A percentile compares a stretch with the other conserved stretches of the same genome.
Conservation (phyloP, 2,113 vertebrate species). For the Helogale parvula region DNA sequence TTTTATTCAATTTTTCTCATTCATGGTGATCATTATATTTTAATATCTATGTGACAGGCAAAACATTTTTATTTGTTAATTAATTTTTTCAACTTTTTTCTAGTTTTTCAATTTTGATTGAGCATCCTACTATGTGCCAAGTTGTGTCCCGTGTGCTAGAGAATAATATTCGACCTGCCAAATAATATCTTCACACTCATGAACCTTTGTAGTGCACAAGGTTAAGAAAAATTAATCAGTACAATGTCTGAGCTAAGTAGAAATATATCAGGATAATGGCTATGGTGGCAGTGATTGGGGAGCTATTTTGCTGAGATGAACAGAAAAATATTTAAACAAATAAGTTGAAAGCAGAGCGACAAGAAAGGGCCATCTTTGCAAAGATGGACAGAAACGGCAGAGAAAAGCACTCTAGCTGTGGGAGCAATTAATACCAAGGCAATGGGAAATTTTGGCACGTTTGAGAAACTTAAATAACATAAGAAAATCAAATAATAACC, state of each 20-base stretch:
- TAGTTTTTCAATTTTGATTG: neutral
- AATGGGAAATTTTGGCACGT: too few species aligned
- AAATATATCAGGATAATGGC: neutral
- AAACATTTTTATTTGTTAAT: neutral
- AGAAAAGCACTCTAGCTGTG: rapidly evolving
- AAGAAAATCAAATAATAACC: neutral
- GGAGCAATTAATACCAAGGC: neutral
- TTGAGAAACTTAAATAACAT: neutral
- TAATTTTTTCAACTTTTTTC: neutral
- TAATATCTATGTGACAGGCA: neutral
- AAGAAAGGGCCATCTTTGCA: too few species aligned
- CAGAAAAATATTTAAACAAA: neutral
- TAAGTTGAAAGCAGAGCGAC: neutral
- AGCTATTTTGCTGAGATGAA: neutral
- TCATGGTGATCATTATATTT: neutral
- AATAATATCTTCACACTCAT: neutral
- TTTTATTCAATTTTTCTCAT: neutral
- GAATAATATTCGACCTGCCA: neutral
- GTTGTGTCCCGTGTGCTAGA: neutral
- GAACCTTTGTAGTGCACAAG: neutral
- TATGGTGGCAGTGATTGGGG: neutral
- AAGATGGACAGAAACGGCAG: neutral
- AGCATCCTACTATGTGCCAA: neutral
- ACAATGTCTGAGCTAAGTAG: neutral
- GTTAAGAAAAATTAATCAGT: neutral